Conservation (phyloP, 23 tunicate species). For the Ascidia mentula region DNA sequence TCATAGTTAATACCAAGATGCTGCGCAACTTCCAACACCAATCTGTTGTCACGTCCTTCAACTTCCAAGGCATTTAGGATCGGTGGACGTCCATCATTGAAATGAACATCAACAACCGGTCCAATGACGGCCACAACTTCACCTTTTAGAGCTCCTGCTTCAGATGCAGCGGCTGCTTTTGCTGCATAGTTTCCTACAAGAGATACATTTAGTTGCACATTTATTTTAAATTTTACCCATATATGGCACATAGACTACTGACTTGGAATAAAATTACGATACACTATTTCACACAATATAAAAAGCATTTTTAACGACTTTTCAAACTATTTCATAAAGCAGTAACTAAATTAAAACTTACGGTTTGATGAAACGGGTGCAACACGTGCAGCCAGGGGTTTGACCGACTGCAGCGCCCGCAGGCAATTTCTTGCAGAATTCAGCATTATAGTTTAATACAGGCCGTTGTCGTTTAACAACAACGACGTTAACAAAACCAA, state of each 20-base stretch:
- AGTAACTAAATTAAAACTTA: constrained; percentile 23
- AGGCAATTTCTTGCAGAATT: constrained; percentile 80
- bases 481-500: not conserved
- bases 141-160: constrained; percentile 60
- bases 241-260: not conserved
- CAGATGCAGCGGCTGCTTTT: constrained; percentile 32
- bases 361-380: constrained; percentile 32
- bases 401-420: constrained; percentile 53
- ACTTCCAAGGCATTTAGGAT: constrained; percentile 99
- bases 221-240: not conserved
- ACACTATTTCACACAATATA: not conserved
- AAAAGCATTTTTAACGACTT: not conserved
- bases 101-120: constrained; percentile 99
- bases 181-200: constrained; percentile 44
- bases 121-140: constrained; percentile 99
- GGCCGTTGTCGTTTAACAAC: not conserved
- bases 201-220: not conserved
- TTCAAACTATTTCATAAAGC: no score
- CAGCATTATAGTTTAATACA: constrained; percentile 38
- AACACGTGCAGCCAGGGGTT: constrained; percentile 28
- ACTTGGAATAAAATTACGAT: not conserved
- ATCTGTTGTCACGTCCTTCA: constrained; percentile 90
- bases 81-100: constrained; percentile 91
- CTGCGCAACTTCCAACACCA: constrained; percentile 99
- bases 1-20: constrained; percentile 97